These are phyloP conservation scores for Dicyrtomina minuta DNA, from an alignment of 2,888 invertebrate genomes.

Conservation along the genomic window DNA sequence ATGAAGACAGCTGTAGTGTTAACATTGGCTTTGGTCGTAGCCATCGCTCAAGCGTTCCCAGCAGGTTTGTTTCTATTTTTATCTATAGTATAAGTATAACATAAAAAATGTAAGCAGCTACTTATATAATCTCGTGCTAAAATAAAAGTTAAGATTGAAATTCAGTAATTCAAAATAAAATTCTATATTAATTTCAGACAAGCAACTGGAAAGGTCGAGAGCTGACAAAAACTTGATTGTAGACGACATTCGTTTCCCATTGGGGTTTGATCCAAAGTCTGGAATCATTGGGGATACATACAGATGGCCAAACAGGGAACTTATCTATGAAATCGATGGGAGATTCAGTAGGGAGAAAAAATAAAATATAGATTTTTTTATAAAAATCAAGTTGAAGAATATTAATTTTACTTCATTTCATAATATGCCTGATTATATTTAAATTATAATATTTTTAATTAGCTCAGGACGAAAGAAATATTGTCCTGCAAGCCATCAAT, in stretches of 20 bases:
- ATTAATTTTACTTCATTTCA: not conserved
- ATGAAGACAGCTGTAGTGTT: no score
- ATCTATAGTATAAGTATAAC: no score
- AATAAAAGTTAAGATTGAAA: no score
- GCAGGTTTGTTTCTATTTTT: no score
- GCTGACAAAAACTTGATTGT: constrained; percentile 14
- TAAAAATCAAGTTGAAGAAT: not conserved
- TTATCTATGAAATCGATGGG: constrained; percentile 59
- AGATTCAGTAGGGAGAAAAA: constrained; percentile 58
- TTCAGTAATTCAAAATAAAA: no score
- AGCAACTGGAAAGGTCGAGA: no score
- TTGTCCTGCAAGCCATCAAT: constrained; percentile 16
- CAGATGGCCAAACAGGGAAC: constrained; percentile 61
- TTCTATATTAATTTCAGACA: no score
- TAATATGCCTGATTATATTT: no score
- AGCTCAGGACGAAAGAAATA: constrained; percentile 26
- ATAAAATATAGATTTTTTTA: not conserved
- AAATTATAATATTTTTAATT: not conserved
- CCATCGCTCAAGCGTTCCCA: no score
- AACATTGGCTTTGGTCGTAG: no score
- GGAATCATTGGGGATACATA: constrained; percentile 58
- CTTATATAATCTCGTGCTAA: no score
- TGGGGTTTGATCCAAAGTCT: constrained; percentile 24
- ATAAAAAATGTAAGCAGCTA: no score
- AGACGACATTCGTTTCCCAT: constrained; percentile 20